Conservation (phyloP, 2,113 vertebrate species). For the Hydrolagus affinis region DNA sequence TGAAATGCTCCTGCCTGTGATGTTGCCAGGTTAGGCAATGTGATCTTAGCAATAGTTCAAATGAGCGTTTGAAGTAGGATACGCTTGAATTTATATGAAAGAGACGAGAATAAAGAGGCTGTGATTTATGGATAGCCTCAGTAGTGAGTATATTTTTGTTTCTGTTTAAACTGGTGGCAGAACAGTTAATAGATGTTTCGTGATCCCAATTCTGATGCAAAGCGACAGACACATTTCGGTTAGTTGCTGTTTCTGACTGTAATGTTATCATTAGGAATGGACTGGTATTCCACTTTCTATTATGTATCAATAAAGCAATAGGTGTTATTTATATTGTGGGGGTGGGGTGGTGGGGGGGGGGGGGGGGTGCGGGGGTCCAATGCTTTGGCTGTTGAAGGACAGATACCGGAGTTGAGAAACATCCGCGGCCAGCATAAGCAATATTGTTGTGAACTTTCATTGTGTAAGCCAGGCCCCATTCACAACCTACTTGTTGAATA, state of each 20-base stretch:
- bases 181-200: background rate
- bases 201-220: background rate
- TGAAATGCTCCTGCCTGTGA: constrained; percentile 22
- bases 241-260: background rate
- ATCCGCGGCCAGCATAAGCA: background rate
- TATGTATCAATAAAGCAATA: background rate
- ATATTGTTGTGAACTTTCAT: too few species aligned
- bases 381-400: background rate
- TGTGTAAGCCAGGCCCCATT: too few species aligned
- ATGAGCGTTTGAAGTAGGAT: constrained; percentile 21
- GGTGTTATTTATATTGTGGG: background rate
- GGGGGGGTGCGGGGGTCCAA: too few species aligned
- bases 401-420: background rate
- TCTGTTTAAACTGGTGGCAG: constrained; percentile 15
- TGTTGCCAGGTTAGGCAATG: constrained; percentile 29
- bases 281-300: background rate
- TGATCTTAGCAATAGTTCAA: constrained; percentile 27
- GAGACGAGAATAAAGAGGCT: constrained; percentile 24
- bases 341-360: background rate
- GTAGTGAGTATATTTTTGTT: background rate
- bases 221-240: background rate
- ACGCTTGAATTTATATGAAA: constrained; percentile 30
- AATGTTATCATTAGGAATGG: background rate
- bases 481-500: background rate
- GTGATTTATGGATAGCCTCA: constrained; percentile 1